These are phyloP conservation scores for Podarcis muralis DNA, from an alignment of 2,113 vertebrate species.

Conservation along the genomic window DNA sequence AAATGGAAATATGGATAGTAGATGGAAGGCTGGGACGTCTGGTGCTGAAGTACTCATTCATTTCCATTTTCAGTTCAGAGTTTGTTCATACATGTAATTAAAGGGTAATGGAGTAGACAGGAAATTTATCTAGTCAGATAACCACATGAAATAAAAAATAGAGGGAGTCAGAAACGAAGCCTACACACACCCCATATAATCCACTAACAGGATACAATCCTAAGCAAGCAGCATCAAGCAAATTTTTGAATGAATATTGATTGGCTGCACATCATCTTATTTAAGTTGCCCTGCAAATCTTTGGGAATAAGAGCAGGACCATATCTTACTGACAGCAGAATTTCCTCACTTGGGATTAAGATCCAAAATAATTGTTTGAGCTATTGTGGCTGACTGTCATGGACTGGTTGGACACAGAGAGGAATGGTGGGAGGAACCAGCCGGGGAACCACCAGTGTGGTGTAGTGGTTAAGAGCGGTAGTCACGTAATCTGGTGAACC, in stretches of 20 bases:
- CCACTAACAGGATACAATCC: not conserved
- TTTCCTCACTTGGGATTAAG: not conserved
- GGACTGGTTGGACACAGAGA: too few relatives aligned
- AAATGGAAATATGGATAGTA: not conserved
- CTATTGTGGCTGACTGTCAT: not conserved
- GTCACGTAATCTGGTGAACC: too few relatives aligned
- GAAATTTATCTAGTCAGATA: not conserved
- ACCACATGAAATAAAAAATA: not conserved
- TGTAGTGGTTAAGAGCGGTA: too few relatives aligned
- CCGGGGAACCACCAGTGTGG: too few relatives aligned
- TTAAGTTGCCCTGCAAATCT: not conserved
- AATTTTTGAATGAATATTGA: not conserved
- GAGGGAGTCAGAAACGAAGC: not conserved
- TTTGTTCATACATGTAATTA: conserved; percentile 15
- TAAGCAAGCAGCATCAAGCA: not conserved
- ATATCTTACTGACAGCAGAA: not conserved
- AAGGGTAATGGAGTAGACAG: conserved; percentile 15
- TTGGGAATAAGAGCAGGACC: not conserved
- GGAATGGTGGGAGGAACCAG: too few relatives aligned
- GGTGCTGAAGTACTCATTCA: not conserved
- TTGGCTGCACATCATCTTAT: not conserved
- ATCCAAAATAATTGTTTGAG: not conserved
- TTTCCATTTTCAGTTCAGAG: not conserved
- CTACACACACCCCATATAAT: not conserved
- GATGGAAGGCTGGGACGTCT: not conserved